Evolutionary conservation across 2,888 invertebrate species (phyloP), one percentile per base, ranked within the genome.

Genomic region (Epinotia demarniana): DNA sequence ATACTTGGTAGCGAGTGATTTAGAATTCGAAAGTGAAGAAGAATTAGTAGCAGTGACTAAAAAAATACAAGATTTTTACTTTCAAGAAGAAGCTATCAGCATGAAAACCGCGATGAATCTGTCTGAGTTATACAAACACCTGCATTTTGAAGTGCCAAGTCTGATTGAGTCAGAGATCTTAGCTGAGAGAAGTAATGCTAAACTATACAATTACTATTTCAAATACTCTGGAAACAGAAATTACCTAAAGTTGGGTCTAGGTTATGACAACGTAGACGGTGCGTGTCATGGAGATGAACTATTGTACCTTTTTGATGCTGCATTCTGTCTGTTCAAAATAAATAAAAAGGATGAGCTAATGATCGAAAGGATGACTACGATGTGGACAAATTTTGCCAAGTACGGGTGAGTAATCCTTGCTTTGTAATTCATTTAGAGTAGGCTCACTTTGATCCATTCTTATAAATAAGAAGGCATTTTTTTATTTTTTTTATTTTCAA

Each of bases 141-240:
- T 85, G 23, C 33, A 88, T 3, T 79, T 79, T 19, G 86, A 89
- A 39, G 84, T 75, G 0, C 87, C 88, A 46, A 80, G 81, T 63
- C 83, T 86, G 12, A 83, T 89, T 46, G 74, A 75, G 60, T 75
- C 75, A 6, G 49, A 73, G 58, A 57, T 74, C 11, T 73, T 75
- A 55, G 60, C 27, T 12, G 27, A 64, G 18, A 23, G 23, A 23
- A 70, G 64, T 55, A 66, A n/a, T 18, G 60, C 85, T n/a, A 80
- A 86, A 1, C 82, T 93, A 0, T 92, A 87, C 72, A 92, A 92
- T 79, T 93, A 89, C 76, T 83, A 89, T 71, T 93, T 92, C 69
- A 84, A 90, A 77, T 93, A 93, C 77, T 79, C 83, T 62, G 93
- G 93, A 13, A 84, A 83, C 5, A 86, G 93, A 72, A 93, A 92